Percentiles rank a stretch among this genome's conserved stretches.
These are phyloP conservation scores for Phocides pigmalion DNA, from an alignment of 1,140 invertebrate genomes.

Conservation along the genomic window DNA sequence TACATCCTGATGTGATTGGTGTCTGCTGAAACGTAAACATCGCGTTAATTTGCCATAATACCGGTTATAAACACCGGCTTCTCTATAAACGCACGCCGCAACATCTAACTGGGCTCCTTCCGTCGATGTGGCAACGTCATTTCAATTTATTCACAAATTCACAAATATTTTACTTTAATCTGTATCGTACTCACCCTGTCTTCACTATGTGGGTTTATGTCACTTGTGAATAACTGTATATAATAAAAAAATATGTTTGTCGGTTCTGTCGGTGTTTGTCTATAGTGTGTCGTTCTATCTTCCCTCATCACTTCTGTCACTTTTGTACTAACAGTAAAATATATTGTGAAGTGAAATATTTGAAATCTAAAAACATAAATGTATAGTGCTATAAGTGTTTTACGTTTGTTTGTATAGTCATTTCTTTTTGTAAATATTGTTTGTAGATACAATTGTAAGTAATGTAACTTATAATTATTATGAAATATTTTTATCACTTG, in stretches of 20 bases:
- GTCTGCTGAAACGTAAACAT: too few species aligned
- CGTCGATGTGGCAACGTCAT: conserved; percentile 25
- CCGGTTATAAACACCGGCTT: neutral
- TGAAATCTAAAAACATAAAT: neutral
- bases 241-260: conserved; percentile 17
- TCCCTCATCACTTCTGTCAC: conserved; percentile 25
- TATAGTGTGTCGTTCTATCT: conserved; percentile 16
- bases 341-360: conserved; percentile 7
- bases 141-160: conserved; percentile 15
- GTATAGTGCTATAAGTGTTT: neutral
- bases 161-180: conserved; percentile 8
- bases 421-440: neutral
- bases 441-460: too few species aligned
- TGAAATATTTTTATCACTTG: too few species aligned
- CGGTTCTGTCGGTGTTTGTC: conserved; percentile 14
- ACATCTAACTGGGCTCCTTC: conserved; percentile 17
- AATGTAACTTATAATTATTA: too few species aligned
- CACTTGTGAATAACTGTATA: conserved; percentile 14
- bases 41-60: neutral
- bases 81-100: conserved; percentile 5
- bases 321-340: conserved; percentile 24
- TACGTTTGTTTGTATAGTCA: neutral
- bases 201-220: conserved; percentile 5
- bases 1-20: too few species aligned
- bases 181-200: neutral